Evolutionary conservation across 1,140 invertebrate species (phyloP).

Genomic region (Cyphomyrmex costatus): DNA sequence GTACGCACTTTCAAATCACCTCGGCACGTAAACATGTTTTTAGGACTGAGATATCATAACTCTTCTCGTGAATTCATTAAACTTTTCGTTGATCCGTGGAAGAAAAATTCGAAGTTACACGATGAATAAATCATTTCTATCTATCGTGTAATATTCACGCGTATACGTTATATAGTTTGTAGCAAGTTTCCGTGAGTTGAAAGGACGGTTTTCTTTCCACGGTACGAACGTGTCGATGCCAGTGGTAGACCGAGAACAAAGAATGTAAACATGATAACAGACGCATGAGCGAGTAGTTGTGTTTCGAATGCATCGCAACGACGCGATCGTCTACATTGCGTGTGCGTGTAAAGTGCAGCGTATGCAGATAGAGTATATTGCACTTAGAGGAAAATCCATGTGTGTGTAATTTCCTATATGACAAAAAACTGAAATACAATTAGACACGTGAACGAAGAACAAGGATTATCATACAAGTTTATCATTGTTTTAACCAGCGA

Average conservation of each 20-base stretch:
- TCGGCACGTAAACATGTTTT: neutral
- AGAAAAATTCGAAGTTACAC: constrained; percentile 8
- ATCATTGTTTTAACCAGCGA: neutral
- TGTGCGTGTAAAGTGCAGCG: neutral
- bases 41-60: neutral
- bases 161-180: neutral
- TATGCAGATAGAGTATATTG: constrained; percentile 21
- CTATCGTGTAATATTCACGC: neutral
- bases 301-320: constrained; percentile 23
- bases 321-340: neutral
- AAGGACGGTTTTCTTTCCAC: constrained; percentile 35
- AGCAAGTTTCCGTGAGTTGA: constrained; percentile 1
- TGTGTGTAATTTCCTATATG: neutral
- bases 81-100: neutral
- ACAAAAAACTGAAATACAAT: neutral
- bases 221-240: constrained; percentile 62
- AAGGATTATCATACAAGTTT: neutral
- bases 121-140: constrained; percentile 10
- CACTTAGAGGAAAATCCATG: neutral
- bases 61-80: neutral
- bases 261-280: constrained; percentile 75
- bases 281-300: neutral
- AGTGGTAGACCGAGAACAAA: constrained; percentile 67
- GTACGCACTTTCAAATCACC: neutral
- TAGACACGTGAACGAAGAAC: neutral